Conservation (phyloP, 2,888 invertebrate species). For the Ceratothoa steindachneri region DNA sequence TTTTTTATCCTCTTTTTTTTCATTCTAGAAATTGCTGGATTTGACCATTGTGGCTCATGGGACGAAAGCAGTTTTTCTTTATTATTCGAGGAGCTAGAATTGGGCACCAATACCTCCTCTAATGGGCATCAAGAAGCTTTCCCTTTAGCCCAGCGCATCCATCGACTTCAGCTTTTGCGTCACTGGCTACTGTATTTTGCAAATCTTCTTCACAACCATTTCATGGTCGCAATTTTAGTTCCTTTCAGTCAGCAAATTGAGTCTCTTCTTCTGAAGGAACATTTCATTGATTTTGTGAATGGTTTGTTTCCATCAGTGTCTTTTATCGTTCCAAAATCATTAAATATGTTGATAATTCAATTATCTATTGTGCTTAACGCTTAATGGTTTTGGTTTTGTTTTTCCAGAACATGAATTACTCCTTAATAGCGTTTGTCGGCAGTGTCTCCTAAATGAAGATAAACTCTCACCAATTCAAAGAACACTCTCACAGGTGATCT, state of each 20-base stretch:
- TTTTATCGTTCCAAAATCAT: too few species aligned
- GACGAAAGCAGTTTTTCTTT: too few species aligned
- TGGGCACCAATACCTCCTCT: too few species aligned
- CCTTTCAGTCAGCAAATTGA: constrained; percentile 15
- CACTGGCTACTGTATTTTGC: constrained; percentile 21
- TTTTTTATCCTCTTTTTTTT: too few species aligned
- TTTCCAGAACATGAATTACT: not conserved
- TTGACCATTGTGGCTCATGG: too few species aligned
- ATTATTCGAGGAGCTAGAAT: too few species aligned
- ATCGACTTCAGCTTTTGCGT: constrained; percentile 13
- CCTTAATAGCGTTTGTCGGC: not conserved
- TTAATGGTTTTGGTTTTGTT: not conserved
- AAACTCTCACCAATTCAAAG: not conserved
- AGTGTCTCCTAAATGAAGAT: not conserved
- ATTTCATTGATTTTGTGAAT: not conserved
- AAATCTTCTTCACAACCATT: constrained; percentile 4
- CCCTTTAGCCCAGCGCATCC: not conserved
- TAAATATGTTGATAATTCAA: too few species aligned
- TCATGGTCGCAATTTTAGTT: constrained; percentile 1
- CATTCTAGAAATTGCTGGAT: too few species aligned
- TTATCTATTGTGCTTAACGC: too few species aligned
- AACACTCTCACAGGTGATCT: not conserved
- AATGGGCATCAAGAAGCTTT: too few species aligned
- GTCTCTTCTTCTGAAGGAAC: not conserved
- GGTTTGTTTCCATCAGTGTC: not conserved